Evolutionary conservation across 2,797 vertebrate genomes (phyloP).

Genomic region (Odontamblyopus lacepedii): DNA sequence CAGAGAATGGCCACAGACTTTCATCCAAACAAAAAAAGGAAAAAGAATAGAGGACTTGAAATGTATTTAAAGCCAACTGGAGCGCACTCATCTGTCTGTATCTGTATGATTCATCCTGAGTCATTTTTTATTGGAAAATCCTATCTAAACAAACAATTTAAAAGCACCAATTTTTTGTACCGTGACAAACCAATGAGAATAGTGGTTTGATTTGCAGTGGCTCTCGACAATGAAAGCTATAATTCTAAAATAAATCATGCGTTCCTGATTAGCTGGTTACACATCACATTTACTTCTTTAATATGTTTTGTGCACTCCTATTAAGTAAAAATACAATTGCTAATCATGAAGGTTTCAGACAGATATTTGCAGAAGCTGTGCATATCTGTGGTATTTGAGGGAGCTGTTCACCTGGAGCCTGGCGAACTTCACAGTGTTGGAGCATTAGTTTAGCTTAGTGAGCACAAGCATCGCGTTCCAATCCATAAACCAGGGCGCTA

Average conservation of each 20-base stretch:
- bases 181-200: conserved; percentile 56
- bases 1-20: conserved; percentile 62
- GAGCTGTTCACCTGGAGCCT: conserved; percentile 58
- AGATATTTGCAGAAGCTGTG: neutral
- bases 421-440: conserved; percentile 57
- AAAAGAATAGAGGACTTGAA: conserved; percentile 28
- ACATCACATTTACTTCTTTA: conserved; percentile 44
- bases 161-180: conserved; percentile 54
- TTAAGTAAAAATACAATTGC: conserved; percentile 31
- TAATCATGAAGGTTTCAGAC: conserved; percentile 13
- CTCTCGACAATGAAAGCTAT: conserved; percentile 54
- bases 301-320: conserved; percentile 35
- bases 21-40: conserved; percentile 54
- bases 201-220: conserved; percentile 46
- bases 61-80: conserved; percentile 60
- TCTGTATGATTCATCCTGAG: conserved; percentile 69
- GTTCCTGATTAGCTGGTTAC: conserved; percentile 54
- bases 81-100: conserved; percentile 65
- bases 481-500: conserved; percentile 31
- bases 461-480: conserved; percentile 32
- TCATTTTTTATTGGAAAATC: conserved; percentile 68
- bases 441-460: conserved; percentile 63
- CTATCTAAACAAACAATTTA: conserved; percentile 64
- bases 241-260: conserved; percentile 51
- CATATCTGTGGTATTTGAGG: conserved; percentile 13